Percentiles rank a stretch among this genome's conserved stretches.
phyloP scores from a whole-genome alignment of 2,888 invertebrate genomes.

The Amiota communis region DNA sequence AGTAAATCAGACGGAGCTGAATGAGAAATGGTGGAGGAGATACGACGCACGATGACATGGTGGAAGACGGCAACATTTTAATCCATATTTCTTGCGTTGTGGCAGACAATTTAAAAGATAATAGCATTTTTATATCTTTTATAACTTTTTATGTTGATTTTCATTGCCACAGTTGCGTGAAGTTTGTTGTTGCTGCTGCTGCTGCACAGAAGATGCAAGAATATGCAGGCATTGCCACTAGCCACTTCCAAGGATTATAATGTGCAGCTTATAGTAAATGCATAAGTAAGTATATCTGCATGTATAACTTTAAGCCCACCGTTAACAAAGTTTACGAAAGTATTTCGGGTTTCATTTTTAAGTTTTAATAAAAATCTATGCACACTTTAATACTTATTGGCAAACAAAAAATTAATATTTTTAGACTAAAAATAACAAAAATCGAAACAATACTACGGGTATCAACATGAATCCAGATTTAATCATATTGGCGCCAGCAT shows the following conservation, averaged over 20 bases:
- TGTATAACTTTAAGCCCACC: neutral
- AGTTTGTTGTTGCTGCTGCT: constrained; percentile 39
- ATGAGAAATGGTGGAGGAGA: too few relatives aligned
- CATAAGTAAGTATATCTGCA: neutral
- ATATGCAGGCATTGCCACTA: constrained; percentile 5
- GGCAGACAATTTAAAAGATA: constrained; percentile 71
- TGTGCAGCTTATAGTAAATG: too few relatives aligned
- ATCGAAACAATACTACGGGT: too few relatives aligned
- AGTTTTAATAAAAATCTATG: too few relatives aligned
- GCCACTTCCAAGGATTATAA: too few relatives aligned
- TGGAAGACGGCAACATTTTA: constrained; percentile 60
- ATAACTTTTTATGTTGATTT: constrained; percentile 7
- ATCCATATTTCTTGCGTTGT: constrained; percentile 66
- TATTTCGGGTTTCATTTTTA: too few relatives aligned
- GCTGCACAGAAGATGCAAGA: constrained; percentile 46
- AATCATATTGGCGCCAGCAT: neutral
- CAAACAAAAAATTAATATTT: too few relatives aligned
- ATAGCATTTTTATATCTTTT: constrained; percentile 55
- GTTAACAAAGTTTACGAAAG: neutral
- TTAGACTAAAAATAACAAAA: too few relatives aligned
- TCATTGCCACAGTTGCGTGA: constrained; percentile 18
- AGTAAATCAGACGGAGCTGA: too few relatives aligned
- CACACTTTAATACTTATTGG: too few relatives aligned
- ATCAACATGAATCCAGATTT: too few relatives aligned
- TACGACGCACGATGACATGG: constrained; percentile 21